Percentiles rank a stretch among this genome's conserved stretches.
These are phyloP conservation scores for Spilogale gracilis DNA, from an alignment of 2,113 vertebrate species.

Conservation along the genomic window DNA sequence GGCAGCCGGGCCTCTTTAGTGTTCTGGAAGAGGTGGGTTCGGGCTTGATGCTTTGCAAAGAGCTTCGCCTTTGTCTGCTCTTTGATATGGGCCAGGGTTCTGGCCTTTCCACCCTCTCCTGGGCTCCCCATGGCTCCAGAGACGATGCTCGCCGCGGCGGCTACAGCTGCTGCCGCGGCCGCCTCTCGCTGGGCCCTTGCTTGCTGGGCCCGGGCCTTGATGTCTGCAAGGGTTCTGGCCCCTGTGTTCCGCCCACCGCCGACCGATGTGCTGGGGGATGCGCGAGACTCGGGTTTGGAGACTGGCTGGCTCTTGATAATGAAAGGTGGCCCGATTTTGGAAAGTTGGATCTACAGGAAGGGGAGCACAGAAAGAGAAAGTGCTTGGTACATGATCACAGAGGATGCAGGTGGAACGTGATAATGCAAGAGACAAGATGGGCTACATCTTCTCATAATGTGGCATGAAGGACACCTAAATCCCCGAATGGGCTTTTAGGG, in stretches of 20 bases:
- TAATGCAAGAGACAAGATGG: neutral
- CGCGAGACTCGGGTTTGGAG: constrained; percentile 89
- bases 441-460: neutral
- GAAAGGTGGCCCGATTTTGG: constrained; percentile 92
- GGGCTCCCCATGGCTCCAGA: constrained; percentile 89
- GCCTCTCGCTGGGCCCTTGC: constrained; percentile 92
- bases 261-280: constrained; percentile 84
- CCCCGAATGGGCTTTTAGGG: neutral
- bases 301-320: constrained; percentile 93
- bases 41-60: constrained; percentile 91
- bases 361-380: constrained; percentile 37
- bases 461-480: neutral
- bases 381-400: neutral
- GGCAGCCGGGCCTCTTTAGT: constrained; percentile 87
- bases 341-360: constrained; percentile 90
- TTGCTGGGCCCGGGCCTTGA: constrained; percentile 93
- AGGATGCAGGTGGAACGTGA: rapidly evolving
- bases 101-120: constrained; percentile 89
- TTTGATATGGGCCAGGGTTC: constrained; percentile 92
- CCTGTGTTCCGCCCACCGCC: constrained; percentile 91
- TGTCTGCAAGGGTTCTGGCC: constrained; percentile 92
- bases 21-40: constrained; percentile 89
- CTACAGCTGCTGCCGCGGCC: constrained; percentile 90
- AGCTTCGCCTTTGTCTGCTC: constrained; percentile 93
- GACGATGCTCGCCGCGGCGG: constrained; percentile 90